Conservation (phyloP, 2,888 invertebrate species). For the Branchipolynoe longqiensis region DNA sequence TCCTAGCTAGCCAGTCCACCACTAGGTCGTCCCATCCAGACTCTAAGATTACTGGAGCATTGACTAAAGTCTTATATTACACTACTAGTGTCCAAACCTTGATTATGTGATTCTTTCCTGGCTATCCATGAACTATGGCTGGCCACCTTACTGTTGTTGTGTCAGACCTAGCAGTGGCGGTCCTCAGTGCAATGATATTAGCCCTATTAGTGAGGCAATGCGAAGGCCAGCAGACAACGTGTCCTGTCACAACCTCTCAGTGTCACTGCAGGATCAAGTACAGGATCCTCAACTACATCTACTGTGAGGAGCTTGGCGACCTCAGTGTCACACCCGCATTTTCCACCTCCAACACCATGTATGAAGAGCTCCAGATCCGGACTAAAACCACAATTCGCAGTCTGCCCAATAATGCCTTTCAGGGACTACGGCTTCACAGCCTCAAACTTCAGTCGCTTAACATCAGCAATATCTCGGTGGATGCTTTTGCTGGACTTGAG, state of each 20-base stretch:
- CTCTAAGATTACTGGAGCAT: too few species aligned
- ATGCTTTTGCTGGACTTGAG: slow-evolving; percentile 44
- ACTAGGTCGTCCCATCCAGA: too few species aligned
- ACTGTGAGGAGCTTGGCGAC: slow-evolving; percentile 62
- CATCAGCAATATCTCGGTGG: not conserved
- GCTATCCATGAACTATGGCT: too few species aligned
- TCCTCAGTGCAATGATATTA: too few species aligned
- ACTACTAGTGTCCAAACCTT: too few species aligned
- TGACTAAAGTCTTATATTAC: too few species aligned
- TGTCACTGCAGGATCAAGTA: slow-evolving; percentile 62
- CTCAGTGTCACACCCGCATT: slow-evolving; percentile 56
- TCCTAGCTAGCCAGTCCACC: too few species aligned
- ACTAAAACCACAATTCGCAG: slow-evolving; percentile 27
- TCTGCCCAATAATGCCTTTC: slow-evolving; percentile 60
- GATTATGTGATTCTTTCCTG: too few species aligned
- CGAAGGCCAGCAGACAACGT: not conserved
- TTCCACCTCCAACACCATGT: slow-evolving; percentile 44
- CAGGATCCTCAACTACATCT: slow-evolving; percentile 57
- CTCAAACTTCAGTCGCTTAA: slow-evolving; percentile 57
- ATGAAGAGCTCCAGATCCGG: slow-evolving; percentile 60
- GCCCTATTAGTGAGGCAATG: too few species aligned
- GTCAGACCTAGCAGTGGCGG: too few species aligned
- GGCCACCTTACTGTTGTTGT: too few species aligned
- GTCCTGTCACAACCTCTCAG: not conserved
- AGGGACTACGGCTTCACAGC: slow-evolving; percentile 51